phyloP scores from a whole-genome alignment of 1,140 invertebrate genomes.

The Drosophila paulistorum region DNA sequence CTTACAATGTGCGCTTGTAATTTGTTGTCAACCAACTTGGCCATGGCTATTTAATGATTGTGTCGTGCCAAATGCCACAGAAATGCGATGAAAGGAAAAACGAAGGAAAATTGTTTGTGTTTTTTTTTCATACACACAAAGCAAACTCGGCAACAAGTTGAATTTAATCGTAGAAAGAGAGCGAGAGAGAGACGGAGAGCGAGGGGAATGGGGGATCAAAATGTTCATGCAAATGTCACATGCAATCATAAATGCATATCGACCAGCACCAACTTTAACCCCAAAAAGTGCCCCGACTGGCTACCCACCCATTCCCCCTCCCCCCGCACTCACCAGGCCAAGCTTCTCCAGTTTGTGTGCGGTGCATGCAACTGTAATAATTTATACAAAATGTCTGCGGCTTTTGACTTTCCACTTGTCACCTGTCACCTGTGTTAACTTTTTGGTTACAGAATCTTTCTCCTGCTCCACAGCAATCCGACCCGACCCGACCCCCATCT shows the following conservation, averaged over 20 bases:
- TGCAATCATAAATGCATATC: conserved; percentile 78
- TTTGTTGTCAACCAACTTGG: conserved; percentile 74
- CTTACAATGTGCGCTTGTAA: conserved; percentile 80
- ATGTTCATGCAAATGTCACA: conserved; percentile 63
- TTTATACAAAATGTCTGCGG: conserved; percentile 77
- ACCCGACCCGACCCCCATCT: too few relatives aligned
- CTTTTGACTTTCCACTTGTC: conserved; percentile 76
- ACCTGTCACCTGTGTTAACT: conserved; percentile 35
- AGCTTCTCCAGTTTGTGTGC: not conserved
- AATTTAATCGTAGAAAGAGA: not conserved
- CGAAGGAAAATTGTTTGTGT: conserved; percentile 20
- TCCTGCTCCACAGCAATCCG: not conserved
- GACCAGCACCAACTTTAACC: conserved; percentile 24
- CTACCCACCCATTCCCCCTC: not conserved
- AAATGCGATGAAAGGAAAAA: conserved; percentile 30
- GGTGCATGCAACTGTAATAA: conserved; percentile 62
- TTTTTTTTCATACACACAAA: not conserved
- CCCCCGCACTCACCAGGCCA: too few relatives aligned
- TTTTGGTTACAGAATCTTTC: conserved; percentile 25
- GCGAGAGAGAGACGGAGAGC: too few relatives aligned
- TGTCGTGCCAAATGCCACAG: conserved; percentile 64
- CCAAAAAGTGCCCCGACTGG: not conserved
- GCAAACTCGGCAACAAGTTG: conserved; percentile 48
- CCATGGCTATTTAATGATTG: conserved; percentile 80
- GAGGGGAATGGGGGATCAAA: not conserved